These are phyloP conservation scores for Drosophila mimica DNA, from an alignment of 2,888 invertebrate genomes.

Conservation along the genomic window DNA sequence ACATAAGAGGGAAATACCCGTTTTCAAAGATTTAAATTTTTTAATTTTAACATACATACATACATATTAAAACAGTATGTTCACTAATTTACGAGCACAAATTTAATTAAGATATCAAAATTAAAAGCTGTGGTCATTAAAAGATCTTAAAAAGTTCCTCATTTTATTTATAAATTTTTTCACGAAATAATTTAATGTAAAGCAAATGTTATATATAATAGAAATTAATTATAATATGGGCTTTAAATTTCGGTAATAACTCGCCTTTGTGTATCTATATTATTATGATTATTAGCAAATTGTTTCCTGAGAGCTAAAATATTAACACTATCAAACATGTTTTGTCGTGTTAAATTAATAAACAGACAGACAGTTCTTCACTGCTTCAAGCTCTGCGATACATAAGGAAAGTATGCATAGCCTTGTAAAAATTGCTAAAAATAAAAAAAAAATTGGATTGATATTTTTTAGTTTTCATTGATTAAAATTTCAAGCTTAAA, in stretches of 20 bases:
- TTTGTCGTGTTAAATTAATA: neutral
- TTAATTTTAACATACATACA: neutral
- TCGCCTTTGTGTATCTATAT: neutral
- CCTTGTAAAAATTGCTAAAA: neutral
- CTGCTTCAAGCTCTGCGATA: neutral
- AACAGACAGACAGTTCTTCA: neutral
- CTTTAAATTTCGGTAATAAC: neutral
- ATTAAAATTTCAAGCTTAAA: neutral
- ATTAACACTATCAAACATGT: constrained; percentile 18
- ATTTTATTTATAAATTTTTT: neutral
- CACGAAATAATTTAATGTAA: neutral
- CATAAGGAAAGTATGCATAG: neutral
- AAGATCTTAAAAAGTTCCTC: neutral
- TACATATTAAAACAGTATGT: neutral
- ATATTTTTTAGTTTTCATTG: neutral
- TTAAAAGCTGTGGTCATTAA: neutral
- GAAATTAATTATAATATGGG: constrained; percentile 2
- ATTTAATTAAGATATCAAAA: constrained; percentile 27
- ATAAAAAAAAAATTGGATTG: neutral
- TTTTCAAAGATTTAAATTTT: neutral
- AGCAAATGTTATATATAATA: neutral
- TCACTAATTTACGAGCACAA: neutral
- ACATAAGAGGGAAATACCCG: neutral
- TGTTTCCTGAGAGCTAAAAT: constrained; percentile 21
- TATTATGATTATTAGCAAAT: constrained; percentile 4